phyloP scores from a whole-genome alignment of 2,797 vertebrate genomes.

The Cirrhinus mrigala region DNA sequence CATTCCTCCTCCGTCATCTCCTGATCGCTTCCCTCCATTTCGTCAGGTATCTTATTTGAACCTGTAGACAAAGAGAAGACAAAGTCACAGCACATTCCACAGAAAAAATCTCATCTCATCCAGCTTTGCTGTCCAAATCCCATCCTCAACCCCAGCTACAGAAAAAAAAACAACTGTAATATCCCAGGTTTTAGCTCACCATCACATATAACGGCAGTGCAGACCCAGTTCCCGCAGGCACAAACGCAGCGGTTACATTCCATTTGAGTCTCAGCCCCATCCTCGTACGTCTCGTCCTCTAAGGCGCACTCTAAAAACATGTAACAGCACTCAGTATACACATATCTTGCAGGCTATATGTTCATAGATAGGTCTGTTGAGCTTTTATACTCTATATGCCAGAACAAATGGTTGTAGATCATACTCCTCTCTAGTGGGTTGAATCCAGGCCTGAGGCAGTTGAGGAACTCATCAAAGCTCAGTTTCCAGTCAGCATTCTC shows the following conservation, averaged over 20 bases:
- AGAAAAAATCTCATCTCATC: not conserved
- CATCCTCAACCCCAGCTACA: too few species aligned
- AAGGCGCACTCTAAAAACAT: constrained; percentile 86
- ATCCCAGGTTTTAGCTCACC: constrained; percentile 72
- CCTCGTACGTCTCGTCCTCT: constrained; percentile 90
- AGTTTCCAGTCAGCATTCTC: constrained; percentile 96
- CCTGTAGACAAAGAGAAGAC: constrained; percentile 46
- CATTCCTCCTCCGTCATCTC: constrained; percentile 89
- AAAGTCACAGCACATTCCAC: constrained; percentile 12
- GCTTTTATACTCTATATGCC: not conserved
- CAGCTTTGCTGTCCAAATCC: constrained; percentile 22
- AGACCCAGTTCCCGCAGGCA: constrained; percentile 96
- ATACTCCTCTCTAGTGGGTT: constrained; percentile 90
- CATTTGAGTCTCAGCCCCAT: constrained; percentile 90
- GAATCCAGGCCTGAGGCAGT: constrained; percentile 90
- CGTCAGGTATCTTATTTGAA: constrained; percentile 70
- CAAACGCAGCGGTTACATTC: constrained; percentile 95
- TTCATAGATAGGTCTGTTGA: not conserved
- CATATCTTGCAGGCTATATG: not conserved
- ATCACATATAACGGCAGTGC: constrained; percentile 90
- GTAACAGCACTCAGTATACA: not conserved
- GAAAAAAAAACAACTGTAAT: not conserved
- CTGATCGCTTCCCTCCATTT: constrained; percentile 64
- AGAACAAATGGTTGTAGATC: constrained; percentile 18
- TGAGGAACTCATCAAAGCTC: constrained; percentile 90